Percentiles rank a stretch among this genome's conserved stretches.
These are phyloP conservation scores for Pachypsylla venusta DNA, from an alignment of 1,140 invertebrate genomes.

Conservation along the genomic window DNA sequence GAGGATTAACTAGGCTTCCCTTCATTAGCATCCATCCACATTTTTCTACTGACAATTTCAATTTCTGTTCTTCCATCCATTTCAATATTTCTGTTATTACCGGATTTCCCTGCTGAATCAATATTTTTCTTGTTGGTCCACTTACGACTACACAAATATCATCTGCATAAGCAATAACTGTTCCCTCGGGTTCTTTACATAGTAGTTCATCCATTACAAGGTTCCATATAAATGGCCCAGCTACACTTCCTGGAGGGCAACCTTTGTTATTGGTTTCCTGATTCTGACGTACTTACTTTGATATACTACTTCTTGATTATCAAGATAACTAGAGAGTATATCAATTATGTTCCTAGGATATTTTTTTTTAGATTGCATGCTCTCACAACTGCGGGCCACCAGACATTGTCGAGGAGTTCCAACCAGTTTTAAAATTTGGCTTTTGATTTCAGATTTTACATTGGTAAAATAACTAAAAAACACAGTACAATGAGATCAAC, in stretches of 20 bases:
- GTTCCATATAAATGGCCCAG: background rate
- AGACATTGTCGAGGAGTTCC: background rate
- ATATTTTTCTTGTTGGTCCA: background rate
- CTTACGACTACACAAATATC: conserved; percentile 1
- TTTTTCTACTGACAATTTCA: background rate
- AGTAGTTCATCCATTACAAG: background rate
- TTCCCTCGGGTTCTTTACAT: background rate
- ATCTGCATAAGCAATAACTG: conserved; percentile 2
- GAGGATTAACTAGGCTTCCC: background rate
- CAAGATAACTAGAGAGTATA: background rate
- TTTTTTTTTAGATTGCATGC: background rate
- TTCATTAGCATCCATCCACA: background rate
- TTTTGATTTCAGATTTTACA: too few relatives aligned
- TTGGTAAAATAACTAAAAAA: too few relatives aligned
- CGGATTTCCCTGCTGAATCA: background rate
- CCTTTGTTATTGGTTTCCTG: background rate
- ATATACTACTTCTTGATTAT: background rate
- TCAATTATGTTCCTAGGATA: background rate
- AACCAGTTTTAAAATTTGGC: too few relatives aligned
- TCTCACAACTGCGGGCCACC: background rate
- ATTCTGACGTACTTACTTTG: background rate
- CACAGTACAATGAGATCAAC: too few relatives aligned
- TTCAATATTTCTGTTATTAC: background rate
- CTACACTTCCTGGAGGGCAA: background rate
- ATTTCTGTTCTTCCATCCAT: background rate